Base-by-base conservation (phyloP, 1,140 invertebrate species). In the Trinorchestia longiramus region DNA sequence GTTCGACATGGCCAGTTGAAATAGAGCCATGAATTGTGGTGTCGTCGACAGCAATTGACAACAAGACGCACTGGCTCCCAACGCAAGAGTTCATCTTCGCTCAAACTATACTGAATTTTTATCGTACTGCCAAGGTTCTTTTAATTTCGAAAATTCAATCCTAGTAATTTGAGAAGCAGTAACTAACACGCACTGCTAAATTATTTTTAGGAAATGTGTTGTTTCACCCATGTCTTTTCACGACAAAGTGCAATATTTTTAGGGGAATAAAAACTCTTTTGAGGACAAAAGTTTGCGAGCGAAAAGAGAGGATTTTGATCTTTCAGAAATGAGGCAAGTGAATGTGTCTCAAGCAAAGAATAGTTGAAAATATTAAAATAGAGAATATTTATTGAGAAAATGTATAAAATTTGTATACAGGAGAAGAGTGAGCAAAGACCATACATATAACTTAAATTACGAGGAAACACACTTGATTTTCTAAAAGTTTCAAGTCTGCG, bases 11-110 rank as follows among this genome's bases (percentile, higher is more conserved):
- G 43, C 43, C 43, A 94, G 43, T 44, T 94, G 92, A 94, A 94
- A 94, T 94, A 47, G 44, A 94, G 44, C 44, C 92, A 47, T 44
- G 92, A 94, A 94, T 94, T 94, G 92, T n/a, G 62, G n/a, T 90
- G 88, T 90, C 88, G 43, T 90, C 88, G 88, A 77, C 62, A 77
- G 28, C 62, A 77, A 77, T 77, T 77, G 62, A 77, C 62, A 77
- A 77, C 28, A 77, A 11, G 28, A 77, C 62, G 62, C 28, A 3
- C 62, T 19, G 62, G 62, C 62, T 77, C 62, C 62, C 62, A 77
- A 36, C 62, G 1, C 28, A 77, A 77, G 62, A 77, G 62, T 23
- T 77, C 62, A 77, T 77, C 62, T 77, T 77, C 36, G 28, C 62
- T 77, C 28, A 77, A 77, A 77, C 62, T 77, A 23, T 77, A 77